phyloP scores from a whole-genome alignment of 1,140 invertebrate species.

The Drosophila ohnishii region DNA sequence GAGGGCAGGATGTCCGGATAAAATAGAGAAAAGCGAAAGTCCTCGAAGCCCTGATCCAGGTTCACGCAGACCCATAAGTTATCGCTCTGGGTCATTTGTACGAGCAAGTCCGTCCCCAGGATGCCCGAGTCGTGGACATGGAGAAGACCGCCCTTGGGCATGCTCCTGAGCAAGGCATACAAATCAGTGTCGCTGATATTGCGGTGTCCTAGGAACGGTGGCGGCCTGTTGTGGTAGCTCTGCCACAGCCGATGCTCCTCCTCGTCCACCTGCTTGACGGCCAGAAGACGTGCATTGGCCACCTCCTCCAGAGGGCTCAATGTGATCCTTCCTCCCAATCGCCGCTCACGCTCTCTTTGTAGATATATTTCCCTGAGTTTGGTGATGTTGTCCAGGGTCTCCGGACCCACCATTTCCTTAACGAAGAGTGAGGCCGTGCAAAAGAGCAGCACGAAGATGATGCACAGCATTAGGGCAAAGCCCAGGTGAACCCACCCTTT shows the following conservation, averaged over 20 bases:
- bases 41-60: slow-evolving; percentile 71
- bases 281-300: slow-evolving; percentile 46
- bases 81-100: slow-evolving; percentile 18
- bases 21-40: slow-evolving; percentile 74
- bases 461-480: slow-evolving; percentile 10
- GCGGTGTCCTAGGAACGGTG: slow-evolving; percentile 87
- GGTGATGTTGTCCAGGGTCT: slow-evolving; percentile 17
- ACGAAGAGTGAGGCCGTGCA: slow-evolving; percentile 18
- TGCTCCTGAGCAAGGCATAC: slow-evolving; percentile 86
- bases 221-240: slow-evolving; percentile 65
- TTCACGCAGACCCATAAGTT: slow-evolving; percentile 64
- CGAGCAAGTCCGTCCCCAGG: slow-evolving; percentile 85
- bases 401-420: slow-evolving; percentile 1
- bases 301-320: slow-evolving; percentile 41
- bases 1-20: slow-evolving; percentile 54
- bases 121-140: slow-evolving; percentile 89
- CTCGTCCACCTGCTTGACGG: slow-evolving; percentile 38
- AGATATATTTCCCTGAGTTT: slow-evolving; percentile 7
- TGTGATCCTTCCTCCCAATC: slow-evolving; percentile 40
- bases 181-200: slow-evolving; percentile 87
- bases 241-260: slow-evolving; percentile 34
- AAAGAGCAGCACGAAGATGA: slow-evolving; percentile 38
- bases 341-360: slow-evolving; percentile 24
- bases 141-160: slow-evolving; percentile 89
- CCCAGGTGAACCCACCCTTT: slow-evolving; percentile 8